These are phyloP conservation scores for Noctua fimbriata DNA, from an alignment of 2,888 invertebrate genomes.

Conservation along the genomic window DNA sequence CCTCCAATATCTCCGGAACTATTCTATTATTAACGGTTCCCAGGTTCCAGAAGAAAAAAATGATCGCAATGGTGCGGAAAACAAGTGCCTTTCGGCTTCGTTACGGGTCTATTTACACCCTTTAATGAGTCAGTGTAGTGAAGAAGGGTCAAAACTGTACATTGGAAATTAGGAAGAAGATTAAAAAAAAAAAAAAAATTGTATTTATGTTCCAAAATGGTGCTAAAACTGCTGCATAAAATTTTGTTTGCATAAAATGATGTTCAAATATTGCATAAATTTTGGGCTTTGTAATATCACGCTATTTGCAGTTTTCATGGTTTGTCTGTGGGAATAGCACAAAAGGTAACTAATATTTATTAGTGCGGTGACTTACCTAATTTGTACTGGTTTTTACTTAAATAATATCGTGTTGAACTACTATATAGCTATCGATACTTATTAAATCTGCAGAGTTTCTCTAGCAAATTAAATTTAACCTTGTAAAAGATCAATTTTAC, in stretches of 20 bases:
- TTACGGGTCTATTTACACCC: too few species aligned
- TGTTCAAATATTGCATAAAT: neutral
- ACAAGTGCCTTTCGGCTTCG: too few species aligned
- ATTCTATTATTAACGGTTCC: too few species aligned
- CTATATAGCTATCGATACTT: neutral
- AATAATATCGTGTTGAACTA: neutral
- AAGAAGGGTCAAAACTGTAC: too few species aligned
- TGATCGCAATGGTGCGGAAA: too few species aligned
- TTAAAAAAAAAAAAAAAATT: too few species aligned
- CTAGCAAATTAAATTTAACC: neutral
- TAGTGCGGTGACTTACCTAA: neutral
- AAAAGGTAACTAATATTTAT: neutral
- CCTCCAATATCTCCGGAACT: too few species aligned
- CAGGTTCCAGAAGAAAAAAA: too few species aligned
- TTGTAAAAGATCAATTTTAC: slow-evolving; percentile 57
- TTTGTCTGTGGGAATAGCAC: neutral
- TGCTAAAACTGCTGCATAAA: neutral
- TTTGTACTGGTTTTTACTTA: neutral
- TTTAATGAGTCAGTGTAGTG: too few species aligned
- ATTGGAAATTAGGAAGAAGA: too few species aligned
- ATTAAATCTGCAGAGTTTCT: neutral
- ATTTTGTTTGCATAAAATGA: too few species aligned
- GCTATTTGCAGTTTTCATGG: neutral
- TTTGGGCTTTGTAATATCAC: neutral
- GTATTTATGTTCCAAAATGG: neutral